Base-by-base conservation (phyloP, 2,888 invertebrate species). In the Eristalis pertinax region DNA sequence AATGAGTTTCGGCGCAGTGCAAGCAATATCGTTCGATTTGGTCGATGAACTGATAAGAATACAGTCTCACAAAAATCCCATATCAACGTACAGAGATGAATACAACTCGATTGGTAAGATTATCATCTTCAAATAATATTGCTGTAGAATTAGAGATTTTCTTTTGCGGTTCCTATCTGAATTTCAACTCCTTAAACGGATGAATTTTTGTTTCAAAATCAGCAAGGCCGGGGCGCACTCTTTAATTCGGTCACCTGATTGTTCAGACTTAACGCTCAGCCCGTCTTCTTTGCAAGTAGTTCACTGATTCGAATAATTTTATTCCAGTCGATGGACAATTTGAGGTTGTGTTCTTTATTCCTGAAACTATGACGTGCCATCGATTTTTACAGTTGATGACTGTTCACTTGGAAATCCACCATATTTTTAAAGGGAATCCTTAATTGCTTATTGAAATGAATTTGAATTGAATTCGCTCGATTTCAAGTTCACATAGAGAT, bases 1-100 rank as follows among this genome's bases (percentile, higher is more conserved):
- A 41, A 78, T 86, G 83, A 83, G 78, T 82, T 50, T 78, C 43
- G 24, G 73, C 24, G 67, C n/a, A 63, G 60, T 83, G 75, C 83
- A 67, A 10, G 19, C 32, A 11, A 35, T 83, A 7, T 86, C 70
- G 38, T 75, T 60, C 68, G 72, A 68, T 32, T 79, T 86, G 22
- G 35, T 86, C 3, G 78, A 83, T 24, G 83, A 86, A 60, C 63
- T 82, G 83, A 83, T 75, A 83, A 83, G 78, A 64, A 72, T 50
- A 74, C 11, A 38, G 19, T 19, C 60, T 29, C 63, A 75, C 56
- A 70, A 32, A 64, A 69, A 26, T 22, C 35, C 15, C 4, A 43
- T 60, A 2, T 10, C 29, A 64, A 63, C 58, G n/a, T 62, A 26
- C n/a, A 38, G 69, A 22, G 29, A 58, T 24, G 58, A 75, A 32